phyloP scores from a whole-genome alignment of 2,113 vertebrate species.

The Gadus macrocephalus region DNA sequence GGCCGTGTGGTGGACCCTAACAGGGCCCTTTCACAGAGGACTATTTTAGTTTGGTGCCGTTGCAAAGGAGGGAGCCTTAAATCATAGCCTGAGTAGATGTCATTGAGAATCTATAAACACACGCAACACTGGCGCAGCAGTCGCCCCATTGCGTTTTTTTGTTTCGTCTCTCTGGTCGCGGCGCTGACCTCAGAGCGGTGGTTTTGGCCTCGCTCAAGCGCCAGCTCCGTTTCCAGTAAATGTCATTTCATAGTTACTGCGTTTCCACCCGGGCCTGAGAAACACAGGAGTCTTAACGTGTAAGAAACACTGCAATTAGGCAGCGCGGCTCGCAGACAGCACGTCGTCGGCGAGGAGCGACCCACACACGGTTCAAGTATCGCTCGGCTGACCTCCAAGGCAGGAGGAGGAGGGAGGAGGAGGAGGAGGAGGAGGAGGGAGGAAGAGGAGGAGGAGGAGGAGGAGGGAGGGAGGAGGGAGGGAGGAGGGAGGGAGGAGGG shows the following conservation, averaged over 20 bases:
- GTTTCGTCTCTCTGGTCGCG: constrained; percentile 36
- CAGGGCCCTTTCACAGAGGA: constrained; percentile 31
- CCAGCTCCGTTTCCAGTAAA: constrained; percentile 71
- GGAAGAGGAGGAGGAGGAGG: not conserved
- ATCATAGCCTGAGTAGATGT: constrained; percentile 54
- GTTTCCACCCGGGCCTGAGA: constrained; percentile 56
- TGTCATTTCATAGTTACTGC: constrained; percentile 65
- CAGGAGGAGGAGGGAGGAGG: not conserved
- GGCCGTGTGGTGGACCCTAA: constrained; percentile 18
- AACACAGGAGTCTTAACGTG: constrained; percentile 44
- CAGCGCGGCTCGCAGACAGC: constrained; percentile 44
- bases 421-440: too few species aligned
- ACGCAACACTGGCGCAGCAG: constrained; percentile 34
- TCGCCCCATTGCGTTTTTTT: constrained; percentile 11
- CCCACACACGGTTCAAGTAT: not conserved
- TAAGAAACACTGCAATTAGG: constrained; percentile 59
- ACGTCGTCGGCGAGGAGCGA: constrained; percentile 32
- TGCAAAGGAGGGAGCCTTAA: constrained; percentile 52
- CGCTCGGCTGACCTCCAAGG: not conserved
- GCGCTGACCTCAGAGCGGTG: constrained; percentile 64
- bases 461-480: not conserved
- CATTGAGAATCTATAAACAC: constrained; percentile 62
- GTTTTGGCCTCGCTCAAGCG: constrained; percentile 59
- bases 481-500: too few species aligned
- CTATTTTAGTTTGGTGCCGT: constrained; percentile 27